These are phyloP conservation scores for Toxostoma redivivum DNA, from an alignment of 2,113 vertebrate genomes.

Conservation along the genomic window DNA sequence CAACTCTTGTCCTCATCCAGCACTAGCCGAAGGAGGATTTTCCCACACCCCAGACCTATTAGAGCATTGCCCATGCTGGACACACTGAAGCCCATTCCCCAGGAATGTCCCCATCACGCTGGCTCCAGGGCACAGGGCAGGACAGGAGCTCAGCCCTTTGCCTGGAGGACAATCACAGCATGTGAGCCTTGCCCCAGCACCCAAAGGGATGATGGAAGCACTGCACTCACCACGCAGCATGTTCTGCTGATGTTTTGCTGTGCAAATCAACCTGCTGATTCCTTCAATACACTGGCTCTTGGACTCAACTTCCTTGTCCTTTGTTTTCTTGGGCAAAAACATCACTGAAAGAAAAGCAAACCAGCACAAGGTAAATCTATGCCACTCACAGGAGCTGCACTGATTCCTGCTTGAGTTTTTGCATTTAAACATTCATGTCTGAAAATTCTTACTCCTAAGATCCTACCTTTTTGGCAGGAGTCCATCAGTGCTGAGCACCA, in stretches of 20 bases:
- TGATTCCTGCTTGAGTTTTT: background rate
- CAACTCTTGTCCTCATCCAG: background rate
- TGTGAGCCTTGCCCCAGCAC: background rate
- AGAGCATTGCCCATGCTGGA: background rate
- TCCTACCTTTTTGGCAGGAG: background rate
- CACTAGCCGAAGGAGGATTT: background rate
- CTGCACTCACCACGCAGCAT: constrained; percentile 89
- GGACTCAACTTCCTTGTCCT: constrained; percentile 92
- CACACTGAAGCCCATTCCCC: background rate
- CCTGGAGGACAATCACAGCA: background rate
- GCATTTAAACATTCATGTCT: background rate
- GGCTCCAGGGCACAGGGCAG: background rate
- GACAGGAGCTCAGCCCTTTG: background rate
- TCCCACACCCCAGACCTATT: background rate
- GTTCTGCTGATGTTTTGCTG: constrained; percentile 96
- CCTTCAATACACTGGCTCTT: constrained; percentile 97
- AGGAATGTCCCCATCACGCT: rapidly evolving
- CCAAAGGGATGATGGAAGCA: rapidly evolving
- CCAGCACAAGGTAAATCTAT: background rate
- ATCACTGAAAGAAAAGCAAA: constrained; percentile 81
- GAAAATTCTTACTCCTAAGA: background rate
- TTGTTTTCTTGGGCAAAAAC: constrained; percentile 97
- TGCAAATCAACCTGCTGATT: constrained; percentile 97
- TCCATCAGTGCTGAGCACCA: background rate
- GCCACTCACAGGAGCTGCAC: background rate